Evolutionary conservation across 2,888 invertebrate genomes (phyloP).

Genomic region (Flabesymbios commensalis): DNA sequence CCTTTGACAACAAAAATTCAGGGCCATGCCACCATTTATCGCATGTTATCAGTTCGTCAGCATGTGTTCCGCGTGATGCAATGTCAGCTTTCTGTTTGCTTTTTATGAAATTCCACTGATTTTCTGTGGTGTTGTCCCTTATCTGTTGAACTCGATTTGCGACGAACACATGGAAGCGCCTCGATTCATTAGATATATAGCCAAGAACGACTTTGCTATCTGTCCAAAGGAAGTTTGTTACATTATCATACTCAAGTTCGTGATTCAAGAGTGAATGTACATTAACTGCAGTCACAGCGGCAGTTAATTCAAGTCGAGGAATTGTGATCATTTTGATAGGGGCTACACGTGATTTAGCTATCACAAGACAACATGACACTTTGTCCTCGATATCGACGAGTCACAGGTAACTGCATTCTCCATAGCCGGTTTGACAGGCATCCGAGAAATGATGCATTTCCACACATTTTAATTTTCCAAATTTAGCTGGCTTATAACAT

Average conservation of each 20-base stretch:
- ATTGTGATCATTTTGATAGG: constrained; percentile 33
- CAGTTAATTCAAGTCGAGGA: constrained; percentile 33
- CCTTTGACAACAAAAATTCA: too few relatives aligned
- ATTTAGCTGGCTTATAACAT: constrained; percentile 14
- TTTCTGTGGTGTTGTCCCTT: constrained; percentile 17
- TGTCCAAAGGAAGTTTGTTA: constrained; percentile 22
- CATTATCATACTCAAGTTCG: not conserved
- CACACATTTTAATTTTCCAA: not conserved
- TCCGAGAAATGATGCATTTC: constrained; percentile 12
- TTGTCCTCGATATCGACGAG: not conserved
- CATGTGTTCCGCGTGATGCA: too few relatives aligned
- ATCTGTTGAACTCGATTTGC: constrained; percentile 39
- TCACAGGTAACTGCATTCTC: not conserved
- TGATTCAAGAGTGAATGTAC: not conserved
- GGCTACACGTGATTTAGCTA: constrained; percentile 29
- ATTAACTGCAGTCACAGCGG: constrained; percentile 19
- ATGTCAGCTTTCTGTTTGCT: too few relatives aligned
- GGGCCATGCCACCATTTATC: too few relatives aligned
- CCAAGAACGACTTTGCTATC: constrained; percentile 34
- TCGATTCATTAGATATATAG: constrained; percentile 35
- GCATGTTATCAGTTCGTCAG: too few relatives aligned
- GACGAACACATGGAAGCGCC: constrained; percentile 37
- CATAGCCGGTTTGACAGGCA: constrained; percentile 10
- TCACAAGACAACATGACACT: not conserved
- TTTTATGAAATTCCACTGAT: constrained; percentile 38